Conservation (phyloP, 2,888 invertebrate species). For the Coelopa pilipes region DNA sequence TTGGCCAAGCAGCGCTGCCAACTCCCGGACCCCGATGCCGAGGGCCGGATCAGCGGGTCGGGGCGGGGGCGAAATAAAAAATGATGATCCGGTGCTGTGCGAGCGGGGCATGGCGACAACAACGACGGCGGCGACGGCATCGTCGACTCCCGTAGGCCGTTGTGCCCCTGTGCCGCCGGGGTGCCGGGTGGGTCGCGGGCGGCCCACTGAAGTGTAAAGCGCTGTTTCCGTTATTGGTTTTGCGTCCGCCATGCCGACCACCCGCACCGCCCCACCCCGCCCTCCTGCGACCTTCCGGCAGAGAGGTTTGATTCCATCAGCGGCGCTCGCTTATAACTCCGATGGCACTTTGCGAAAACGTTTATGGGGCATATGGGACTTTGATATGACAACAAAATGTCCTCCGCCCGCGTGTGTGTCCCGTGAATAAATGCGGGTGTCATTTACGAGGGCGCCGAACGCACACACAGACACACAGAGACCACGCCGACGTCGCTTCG, state of each 20-base stretch:
- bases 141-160: too few species aligned
- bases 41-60: too few species aligned
- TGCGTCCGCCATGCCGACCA: too few species aligned
- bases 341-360: constrained; percentile 56
- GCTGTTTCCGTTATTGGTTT: constrained; percentile 66
- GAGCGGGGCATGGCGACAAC: constrained; percentile 3
- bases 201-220: constrained; percentile 64
- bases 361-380: constrained; percentile 67
- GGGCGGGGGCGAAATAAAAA: constrained; percentile 64
- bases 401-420: constrained; percentile 41
- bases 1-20: constrained; percentile 45
- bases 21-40: constrained; percentile 51
- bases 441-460: constrained; percentile 22
- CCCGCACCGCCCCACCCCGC: constrained; percentile 55
- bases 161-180: too few species aligned
- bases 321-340: constrained; percentile 56
- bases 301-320: constrained; percentile 54
- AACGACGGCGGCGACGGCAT: constrained; percentile 10
- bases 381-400: constrained; percentile 64
- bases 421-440: constrained; percentile 18
- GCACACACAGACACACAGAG: constrained; percentile 10
- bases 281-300: too few species aligned
- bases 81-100: constrained; percentile 61
- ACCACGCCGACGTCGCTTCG: neutral
- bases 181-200: constrained; percentile 37